Base-by-base conservation (phyloP, 2,797 vertebrate species). In the Peromyscus eremicus region DNA sequence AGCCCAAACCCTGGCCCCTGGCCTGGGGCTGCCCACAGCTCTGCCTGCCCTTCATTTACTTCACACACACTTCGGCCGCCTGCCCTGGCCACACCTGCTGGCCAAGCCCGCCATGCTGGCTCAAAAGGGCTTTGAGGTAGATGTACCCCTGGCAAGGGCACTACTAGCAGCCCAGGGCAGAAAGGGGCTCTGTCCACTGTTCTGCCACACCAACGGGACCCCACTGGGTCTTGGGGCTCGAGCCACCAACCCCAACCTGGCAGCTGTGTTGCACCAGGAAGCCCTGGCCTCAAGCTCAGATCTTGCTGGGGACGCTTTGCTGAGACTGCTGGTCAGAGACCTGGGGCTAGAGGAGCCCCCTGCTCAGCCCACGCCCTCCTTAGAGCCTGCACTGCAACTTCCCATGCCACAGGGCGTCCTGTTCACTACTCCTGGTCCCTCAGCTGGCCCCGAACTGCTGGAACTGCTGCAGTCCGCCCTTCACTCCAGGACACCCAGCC, bases 101-200 rank as follows among this genome's bases (percentile, higher is more conserved):
- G 7, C 34, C 25, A 96, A 87, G 17, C 94, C 97, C 5, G 66
- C 95, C 57, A 79, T 5, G 1, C 96, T 99, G 46, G 98, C 98
- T 46, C 94, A 97, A 71, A 70, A 98, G 1, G 98, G 99, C 25
- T 99, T 99, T 89, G 27, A 60, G 32, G 95, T 99, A 43, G 98
- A 99, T 25, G 21, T 71, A 16, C 21, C 95, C 70, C 97, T 99
- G n/a, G 98, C 98, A 49, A 88, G 19, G 3, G 98, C 98, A 5
- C 97, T 99, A 5, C 97, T 99, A 95, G 96, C 95, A 89, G 88
- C 92, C 85, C 95, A 94, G 73, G 96, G 89, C 73, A 93, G 95
- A 5, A 82, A 96, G 57, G 97, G 97, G 23, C 83, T 95, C 60
- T 94, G 97, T 64, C 97, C 98, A 10, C 77, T 79, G 5, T 43